Evolutionary conservation across 2,797 vertebrate genomes (phyloP), one percentile per base, ranked within the genome.

Genomic region (Micropoecilia bifurca): DNA sequence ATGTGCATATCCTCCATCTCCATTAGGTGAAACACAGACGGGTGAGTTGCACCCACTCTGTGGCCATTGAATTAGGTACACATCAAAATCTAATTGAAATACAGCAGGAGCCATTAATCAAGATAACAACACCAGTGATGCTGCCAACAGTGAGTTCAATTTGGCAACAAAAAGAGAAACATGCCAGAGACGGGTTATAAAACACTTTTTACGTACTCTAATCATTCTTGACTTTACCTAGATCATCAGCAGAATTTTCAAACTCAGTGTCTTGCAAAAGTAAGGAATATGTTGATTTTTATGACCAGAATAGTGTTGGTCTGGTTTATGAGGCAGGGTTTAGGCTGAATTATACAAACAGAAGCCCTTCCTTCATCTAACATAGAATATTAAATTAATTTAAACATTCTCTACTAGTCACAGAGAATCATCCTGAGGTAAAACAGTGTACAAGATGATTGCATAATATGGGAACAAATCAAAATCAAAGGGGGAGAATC

Each of bases 81-180:
- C 39, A 43, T 69, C 39, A 25, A 43, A 22, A n/a, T 13, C 66
- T 69, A 69, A 43, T 69, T 43, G 20, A 69, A 69, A 43, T 25
- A 43, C 66, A 43, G 4, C 18, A 43, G 12, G 39, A 69, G 20
- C 22, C 39, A 69, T 69, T 69, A 69, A 43, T 69, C 36, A 43
- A 41, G 5, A 69, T n/a, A 43, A 69, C 39, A 69, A 43, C 39
- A 25, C 39, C 39, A 39, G 36, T 10, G 25, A 25, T 69, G 25
- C 18, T 43, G 66, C 66, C 66, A 69, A n/a, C 22, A n/a, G 66
- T 6, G 41, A 71, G 68, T 6, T 45, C 41, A 71, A 3, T 71
- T 28, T 45, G 41, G 68, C 68, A 71, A 45, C 41, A 71, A 71
- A 71, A 71, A 16, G 25, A n/a, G 41, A 69, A 69, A 69, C 12